These are phyloP conservation scores for Neodontobutis hainanensis DNA, from an alignment of 2,113 vertebrate genomes.

Conservation along the genomic window DNA sequence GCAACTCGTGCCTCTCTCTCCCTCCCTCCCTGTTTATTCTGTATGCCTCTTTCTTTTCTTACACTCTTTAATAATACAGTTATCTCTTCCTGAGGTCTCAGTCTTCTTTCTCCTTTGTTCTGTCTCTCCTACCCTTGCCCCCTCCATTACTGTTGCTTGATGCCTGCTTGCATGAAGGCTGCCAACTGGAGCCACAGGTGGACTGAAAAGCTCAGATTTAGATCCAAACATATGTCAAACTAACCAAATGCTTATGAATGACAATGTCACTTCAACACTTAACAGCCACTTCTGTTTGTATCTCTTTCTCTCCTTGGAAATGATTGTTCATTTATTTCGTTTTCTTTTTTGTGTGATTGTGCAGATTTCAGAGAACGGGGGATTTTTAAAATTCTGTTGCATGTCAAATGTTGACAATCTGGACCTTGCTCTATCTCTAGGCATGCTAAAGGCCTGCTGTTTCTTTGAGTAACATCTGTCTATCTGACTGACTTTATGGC, in stretches of 20 bases:
- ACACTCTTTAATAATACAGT: slow-evolving; percentile 53
- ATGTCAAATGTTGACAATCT: slow-evolving; percentile 73
- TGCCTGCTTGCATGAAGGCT: slow-evolving; percentile 99
- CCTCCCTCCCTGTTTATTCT: slow-evolving; percentile 17
- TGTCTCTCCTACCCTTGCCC: slow-evolving; percentile 74
- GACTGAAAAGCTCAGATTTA: slow-evolving; percentile 72
- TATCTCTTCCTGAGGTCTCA: slow-evolving; percentile 61
- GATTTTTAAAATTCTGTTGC: slow-evolving; percentile 73
- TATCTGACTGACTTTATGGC: slow-evolving; percentile 62
- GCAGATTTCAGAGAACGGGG: slow-evolving; percentile 61
- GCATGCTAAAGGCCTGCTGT: slow-evolving; percentile 77
- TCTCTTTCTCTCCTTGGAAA: slow-evolving; percentile 60
- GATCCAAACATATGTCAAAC: slow-evolving; percentile 64
- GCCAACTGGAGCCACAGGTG: slow-evolving; percentile 78
- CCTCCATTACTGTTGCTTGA: slow-evolving; percentile 83
- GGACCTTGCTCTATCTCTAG: slow-evolving; percentile 74
- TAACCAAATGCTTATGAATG: slow-evolving; percentile 77
- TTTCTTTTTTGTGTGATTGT: slow-evolving; percentile 60
- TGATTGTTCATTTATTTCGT: slow-evolving; percentile 18
- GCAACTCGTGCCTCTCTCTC: slow-evolving; percentile 79
- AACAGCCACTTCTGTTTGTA: slow-evolving; percentile 67
- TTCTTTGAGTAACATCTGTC: slow-evolving; percentile 58
- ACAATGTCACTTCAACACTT: slow-evolving; percentile 75
- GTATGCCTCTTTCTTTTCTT: slow-evolving; percentile 64
- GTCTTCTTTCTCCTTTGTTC: slow-evolving; percentile 57